Conservation (phyloP, 2,113 vertebrate species). For the Pithys albifrons region DNA sequence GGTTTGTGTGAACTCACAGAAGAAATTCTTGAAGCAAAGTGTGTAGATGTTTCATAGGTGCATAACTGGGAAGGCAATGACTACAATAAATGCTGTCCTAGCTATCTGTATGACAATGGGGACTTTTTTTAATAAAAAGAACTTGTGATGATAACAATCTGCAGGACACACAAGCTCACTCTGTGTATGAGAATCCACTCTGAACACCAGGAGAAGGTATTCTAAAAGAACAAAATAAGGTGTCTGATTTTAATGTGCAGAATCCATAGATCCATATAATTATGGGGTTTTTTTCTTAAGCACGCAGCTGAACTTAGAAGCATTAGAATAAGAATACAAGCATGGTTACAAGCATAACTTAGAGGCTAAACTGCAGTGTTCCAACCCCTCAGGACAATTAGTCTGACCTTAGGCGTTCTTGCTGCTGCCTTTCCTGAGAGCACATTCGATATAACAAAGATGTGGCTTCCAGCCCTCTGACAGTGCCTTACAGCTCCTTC, state of each 20-base stretch:
- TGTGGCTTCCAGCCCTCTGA: not conserved
- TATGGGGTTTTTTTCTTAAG: not conserved
- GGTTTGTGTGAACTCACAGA: not conserved
- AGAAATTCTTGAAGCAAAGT: constrained; percentile 35
- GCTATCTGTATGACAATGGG: not conserved
- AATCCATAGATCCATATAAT: not conserved
- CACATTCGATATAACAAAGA: not conserved
- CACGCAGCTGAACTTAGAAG: not conserved
- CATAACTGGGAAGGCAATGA: not conserved
- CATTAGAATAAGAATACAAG: not conserved
- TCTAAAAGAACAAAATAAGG: not conserved
- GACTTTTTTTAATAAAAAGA: not conserved
- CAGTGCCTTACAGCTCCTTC: not conserved
- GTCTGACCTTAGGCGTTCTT: not conserved
- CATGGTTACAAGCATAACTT: not conserved
- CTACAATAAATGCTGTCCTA: not conserved
- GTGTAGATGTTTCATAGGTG: not conserved
- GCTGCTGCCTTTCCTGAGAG: not conserved
- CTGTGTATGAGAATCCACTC: not conserved
- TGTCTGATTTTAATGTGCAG: not conserved
- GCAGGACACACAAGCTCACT: not conserved
- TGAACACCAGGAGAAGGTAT: not conserved
- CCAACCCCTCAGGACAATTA: not conserved
- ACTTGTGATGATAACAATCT: not conserved
- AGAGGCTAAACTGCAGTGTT: not conserved